Evolutionary conservation across 2,888 invertebrate species (phyloP), one percentile per base, ranked within the genome.

Genomic region (Archips crataeganus): DNA sequence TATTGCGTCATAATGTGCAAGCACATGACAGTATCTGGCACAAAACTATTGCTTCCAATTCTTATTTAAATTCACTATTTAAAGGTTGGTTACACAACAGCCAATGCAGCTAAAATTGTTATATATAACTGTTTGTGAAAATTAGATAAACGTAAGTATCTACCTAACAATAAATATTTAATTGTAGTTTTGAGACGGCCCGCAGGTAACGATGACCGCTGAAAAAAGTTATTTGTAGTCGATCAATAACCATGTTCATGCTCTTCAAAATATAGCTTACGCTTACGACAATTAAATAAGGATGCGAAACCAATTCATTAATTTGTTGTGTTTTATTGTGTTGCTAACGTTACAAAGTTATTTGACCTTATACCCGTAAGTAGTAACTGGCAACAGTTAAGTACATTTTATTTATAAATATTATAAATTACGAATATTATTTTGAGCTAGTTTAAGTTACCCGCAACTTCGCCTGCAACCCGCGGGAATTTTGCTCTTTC

Each of bases 271-370:
- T 11, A 32, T 9, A 15, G 2, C 3, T 23, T 54, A 23, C 23
- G 2, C 3, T 23, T 54, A 23, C 23, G 15, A 23, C 23, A 54
- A 54, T 54, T 23, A 54, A 54, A 54, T 54, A 54, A 49, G 54
- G 54, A 54, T 57, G 57, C 57, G 57, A 32, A 23, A 57, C 32
- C 57, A 57, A 57, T 57, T 32, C 23, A 57, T 57, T 57, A 57
- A 45, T 13, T 45, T 23, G 63, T 63, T 63, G 47, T 62, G 62
- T 47, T 63, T 63, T 45, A 63, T 45, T 63, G 32, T 13, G 47
- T 63, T 63, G 47, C 32, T 63, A 63, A 34, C 47, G 32, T 63
- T 63, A 63, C 63, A 32, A n/a, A 63, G 63, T 63, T 32, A 63
- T 47, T 66, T 57, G 54, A 57, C 23, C 63, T 63, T 47, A 32